phyloP scores from a whole-genome alignment of 1,140 invertebrate genomes.

The Drosophila sturtevanti region DNA sequence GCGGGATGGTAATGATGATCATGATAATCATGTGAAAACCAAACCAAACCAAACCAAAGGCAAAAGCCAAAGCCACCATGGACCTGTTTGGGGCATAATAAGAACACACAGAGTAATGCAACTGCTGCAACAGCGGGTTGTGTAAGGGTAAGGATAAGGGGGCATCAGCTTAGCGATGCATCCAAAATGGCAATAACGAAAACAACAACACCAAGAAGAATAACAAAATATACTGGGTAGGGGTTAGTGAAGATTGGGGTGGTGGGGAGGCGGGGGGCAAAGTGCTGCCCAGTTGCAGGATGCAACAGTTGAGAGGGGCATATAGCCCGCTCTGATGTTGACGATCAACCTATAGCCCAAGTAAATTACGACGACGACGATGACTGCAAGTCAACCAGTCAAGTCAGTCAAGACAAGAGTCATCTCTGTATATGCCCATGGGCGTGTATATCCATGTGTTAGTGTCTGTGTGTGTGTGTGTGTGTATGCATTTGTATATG shows the following conservation, averaged over 20 bases:
- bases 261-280: too few species aligned
- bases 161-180: constrained; percentile 57
- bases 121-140: constrained; percentile 39
- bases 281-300: constrained; percentile 48
- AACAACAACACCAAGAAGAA: constrained; percentile 24
- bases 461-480: constrained; percentile 9
- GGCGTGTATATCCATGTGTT: constrained; percentile 5
- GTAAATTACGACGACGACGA: constrained; percentile 67
- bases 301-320: constrained; percentile 46
- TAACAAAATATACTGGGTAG: too few species aligned
- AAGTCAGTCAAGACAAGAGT: constrained; percentile 77
- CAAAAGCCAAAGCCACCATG: constrained; percentile 42
- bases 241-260: too few species aligned
- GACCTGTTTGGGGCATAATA: constrained; percentile 78
- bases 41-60: constrained; percentile 67
- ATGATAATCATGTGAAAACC: constrained; percentile 81
- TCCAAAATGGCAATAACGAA: constrained; percentile 57
- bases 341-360: constrained; percentile 77
- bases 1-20: constrained; percentile 76
- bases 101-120: constrained; percentile 73
- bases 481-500: constrained; percentile 23
- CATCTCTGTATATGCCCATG: constrained; percentile 32
- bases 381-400: constrained; percentile 76
- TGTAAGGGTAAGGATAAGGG: constrained; percentile 21
- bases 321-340: constrained; percentile 44